Base-by-base conservation (phyloP, 2,113 vertebrate species). In the Gobiocypris rarus region DNA sequence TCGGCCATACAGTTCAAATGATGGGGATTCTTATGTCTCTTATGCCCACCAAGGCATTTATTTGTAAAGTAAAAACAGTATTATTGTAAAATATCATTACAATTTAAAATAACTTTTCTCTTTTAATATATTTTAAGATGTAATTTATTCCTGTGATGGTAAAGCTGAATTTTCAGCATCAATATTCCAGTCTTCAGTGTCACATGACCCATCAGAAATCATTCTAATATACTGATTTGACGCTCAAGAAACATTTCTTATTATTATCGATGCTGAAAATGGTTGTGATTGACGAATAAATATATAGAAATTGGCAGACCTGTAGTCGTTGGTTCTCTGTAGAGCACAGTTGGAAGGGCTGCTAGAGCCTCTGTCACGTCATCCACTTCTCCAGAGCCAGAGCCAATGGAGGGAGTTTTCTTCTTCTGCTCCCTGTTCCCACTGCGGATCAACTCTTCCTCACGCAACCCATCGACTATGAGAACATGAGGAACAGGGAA, bases 361-460 rank as follows among this genome's bases (percentile, higher is more conserved):
- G 89, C 56, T 74, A 93, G 82, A 63, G 88, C 86, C 43, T 94
- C 92, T 0, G 90, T 92, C 0, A 31, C 83, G 24, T 93, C 92
- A 0, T 93, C 93, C 54, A 87, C 76, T 17, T 94, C 93, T 65
- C 92, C 93, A 15, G 91, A 94, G 5, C 92, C 94, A 0, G 92
- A 93, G 0, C 92, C 93, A 0, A 88, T 88, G 0, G 92, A 86
- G 69, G 91, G 74, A 9, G 84, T 3, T 87, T 92, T 94, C 90
- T 90, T 94, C 83, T 81, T 92, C 74, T 93, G 89, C 50, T 94
- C 93, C 56, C 91, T 89, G 75, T 89, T 91, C 15, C 91, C 91
- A 5, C 88, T 94, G 56, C 94, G 94, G 56, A 93, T 88, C 84
- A 91, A 63, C 87, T 94, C 93, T 13, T 94, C 94, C 65, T 94